phyloP scores from a whole-genome alignment of 2,113 vertebrate genomes.

The Cathartes aura region DNA sequence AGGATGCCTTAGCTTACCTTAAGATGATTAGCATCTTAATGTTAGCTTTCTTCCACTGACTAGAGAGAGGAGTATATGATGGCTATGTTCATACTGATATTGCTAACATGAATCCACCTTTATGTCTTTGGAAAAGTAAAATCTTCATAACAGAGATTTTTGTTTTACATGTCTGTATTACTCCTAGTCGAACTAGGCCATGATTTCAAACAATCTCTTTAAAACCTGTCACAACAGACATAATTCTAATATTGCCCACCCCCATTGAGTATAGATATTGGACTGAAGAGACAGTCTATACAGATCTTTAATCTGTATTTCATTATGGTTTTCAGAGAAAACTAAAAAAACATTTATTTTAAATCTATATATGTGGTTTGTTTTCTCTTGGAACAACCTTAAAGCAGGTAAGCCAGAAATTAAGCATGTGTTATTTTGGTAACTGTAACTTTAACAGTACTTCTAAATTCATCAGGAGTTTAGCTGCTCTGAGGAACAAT shows the following conservation, averaged over 20 bases:
- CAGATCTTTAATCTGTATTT: not conserved
- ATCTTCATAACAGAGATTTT: not conserved
- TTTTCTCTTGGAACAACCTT: not conserved
- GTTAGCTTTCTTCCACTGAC: not conserved
- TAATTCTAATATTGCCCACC: not conserved
- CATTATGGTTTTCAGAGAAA: not conserved
- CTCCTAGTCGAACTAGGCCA: not conserved
- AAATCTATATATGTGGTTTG: not conserved
- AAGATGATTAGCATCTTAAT: not conserved
- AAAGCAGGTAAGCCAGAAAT: not conserved
- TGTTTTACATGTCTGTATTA: not conserved
- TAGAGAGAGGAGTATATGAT: not conserved
- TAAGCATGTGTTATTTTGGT: not conserved
- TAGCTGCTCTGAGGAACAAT: conserved; percentile 6
- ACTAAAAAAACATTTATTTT: not conserved
- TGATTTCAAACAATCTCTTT: not conserved
- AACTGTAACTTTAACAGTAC: not conserved
- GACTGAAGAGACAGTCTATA: not conserved
- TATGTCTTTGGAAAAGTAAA: not conserved
- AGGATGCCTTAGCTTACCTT: not conserved
- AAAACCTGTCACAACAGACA: not conserved
- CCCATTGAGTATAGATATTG: not conserved
- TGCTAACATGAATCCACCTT: not conserved
- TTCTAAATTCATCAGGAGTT: conserved; percentile 3
- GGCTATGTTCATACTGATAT: not conserved